These are phyloP conservation scores for Alectoris magna DNA, from an alignment of 2,797 vertebrate genomes.

Conservation along the genomic window DNA sequence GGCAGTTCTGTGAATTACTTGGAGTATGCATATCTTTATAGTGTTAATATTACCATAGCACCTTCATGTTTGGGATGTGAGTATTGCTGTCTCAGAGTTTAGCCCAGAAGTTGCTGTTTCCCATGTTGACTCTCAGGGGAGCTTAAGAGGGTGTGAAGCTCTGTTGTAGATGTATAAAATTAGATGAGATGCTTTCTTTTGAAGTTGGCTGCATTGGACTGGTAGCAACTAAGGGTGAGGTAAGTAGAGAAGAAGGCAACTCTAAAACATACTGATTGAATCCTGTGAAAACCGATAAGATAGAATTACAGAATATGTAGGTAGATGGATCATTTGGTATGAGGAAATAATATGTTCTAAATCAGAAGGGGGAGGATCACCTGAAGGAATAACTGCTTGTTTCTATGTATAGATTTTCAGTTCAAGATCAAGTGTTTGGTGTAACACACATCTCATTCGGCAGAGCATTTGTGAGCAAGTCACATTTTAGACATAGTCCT, in stretches of 20 bases:
- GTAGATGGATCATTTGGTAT: not conserved
- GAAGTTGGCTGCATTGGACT: not conserved
- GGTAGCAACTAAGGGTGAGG: fast-evolving
- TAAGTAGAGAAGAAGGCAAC: not conserved
- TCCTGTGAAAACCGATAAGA: not conserved
- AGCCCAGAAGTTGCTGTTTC: not conserved
- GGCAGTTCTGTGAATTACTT: not conserved
- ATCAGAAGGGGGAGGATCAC: not conserved
- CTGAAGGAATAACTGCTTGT: not conserved
- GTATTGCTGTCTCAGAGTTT: not conserved
- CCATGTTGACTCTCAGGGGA: not conserved
- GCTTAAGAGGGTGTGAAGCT: not conserved
- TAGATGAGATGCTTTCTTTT: not conserved
- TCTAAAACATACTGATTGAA: not conserved
- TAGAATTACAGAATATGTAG: not conserved
- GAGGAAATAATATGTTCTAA: not conserved
- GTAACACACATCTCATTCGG: not conserved
- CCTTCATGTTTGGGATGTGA: not conserved
- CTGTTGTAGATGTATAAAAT: too few species aligned
- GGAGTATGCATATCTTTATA: not conserved
- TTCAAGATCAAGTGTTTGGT: not conserved
- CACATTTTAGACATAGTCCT: not conserved
- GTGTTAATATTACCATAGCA: not conserved
- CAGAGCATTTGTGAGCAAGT: not conserved
- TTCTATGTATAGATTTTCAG: not conserved